Conservation (phyloP, 2,888 invertebrate species). For the Drosophila barbarae region DNA sequence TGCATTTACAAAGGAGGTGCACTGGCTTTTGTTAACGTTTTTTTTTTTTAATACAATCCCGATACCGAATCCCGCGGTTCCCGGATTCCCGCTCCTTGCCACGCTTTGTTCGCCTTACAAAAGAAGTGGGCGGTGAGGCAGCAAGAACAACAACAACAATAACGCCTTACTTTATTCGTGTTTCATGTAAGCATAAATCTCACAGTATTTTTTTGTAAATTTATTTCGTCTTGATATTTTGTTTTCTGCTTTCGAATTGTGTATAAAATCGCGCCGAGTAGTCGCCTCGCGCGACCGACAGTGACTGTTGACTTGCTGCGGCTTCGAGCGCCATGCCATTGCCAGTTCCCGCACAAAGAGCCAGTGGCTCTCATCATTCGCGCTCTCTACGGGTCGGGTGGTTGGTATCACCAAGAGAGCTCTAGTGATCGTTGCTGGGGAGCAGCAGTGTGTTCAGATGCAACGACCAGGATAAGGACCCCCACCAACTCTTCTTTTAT, state of each 20-base stretch:
- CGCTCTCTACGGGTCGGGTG: slow-evolving; percentile 1
- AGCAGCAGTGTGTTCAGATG: neutral
- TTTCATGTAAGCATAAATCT: slow-evolving; percentile 31
- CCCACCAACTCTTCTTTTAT: neutral
- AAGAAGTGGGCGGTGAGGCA: slow-evolving; percentile 27
- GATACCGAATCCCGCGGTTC: slow-evolving; percentile 23
- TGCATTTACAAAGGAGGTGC: slow-evolving; percentile 32
- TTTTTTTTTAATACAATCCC: slow-evolving; percentile 24
- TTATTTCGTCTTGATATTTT: slow-evolving; percentile 28
- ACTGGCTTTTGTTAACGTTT: slow-evolving; percentile 18
- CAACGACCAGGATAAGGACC: neutral
- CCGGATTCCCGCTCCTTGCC: slow-evolving; percentile 6
- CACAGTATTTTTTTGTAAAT: slow-evolving; percentile 1
- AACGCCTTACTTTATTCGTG: slow-evolving; percentile 27
- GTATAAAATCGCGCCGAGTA: slow-evolving; percentile 39
- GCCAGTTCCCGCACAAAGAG: slow-evolving; percentile 11
- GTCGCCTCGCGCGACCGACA: slow-evolving; percentile 33
- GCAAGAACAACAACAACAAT: slow-evolving; percentile 5
- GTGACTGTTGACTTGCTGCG: slow-evolving; percentile 32
- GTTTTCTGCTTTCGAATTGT: slow-evolving; percentile 25
- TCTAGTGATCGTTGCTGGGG: slow-evolving; percentile 9
- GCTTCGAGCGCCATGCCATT: slow-evolving; percentile 3
- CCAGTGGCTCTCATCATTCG: slow-evolving; percentile 12
- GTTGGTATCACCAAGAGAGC: neutral
- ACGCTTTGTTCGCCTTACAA: slow-evolving; percentile 36